Base-by-base conservation (phyloP, 2,888 invertebrate genomes). In the Himalopsyche kuldschensis region DNA sequence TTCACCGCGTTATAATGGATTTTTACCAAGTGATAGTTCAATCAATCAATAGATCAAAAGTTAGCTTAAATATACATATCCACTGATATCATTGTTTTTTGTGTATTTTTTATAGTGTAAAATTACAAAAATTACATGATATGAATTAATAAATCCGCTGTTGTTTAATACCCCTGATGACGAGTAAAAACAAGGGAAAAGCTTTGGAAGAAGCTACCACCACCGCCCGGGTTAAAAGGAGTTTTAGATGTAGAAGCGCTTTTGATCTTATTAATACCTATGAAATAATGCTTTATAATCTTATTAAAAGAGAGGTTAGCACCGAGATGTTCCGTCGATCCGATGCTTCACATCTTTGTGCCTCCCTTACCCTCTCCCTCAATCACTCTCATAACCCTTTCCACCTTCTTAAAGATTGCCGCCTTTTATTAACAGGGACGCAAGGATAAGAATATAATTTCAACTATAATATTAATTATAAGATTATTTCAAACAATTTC, bases 191-290 rank as follows among this genome's bases (percentile, higher is more conserved):
- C 55, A 55, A 55, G 55, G 55, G 20, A 75, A 75, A 32, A 31
- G 30, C 75, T 75, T 32, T 77, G 63, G 63, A 77, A 77, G 77
- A 47, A 55, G 55, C 55, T 55, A 55, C 55, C 55, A 55, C 81
- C 75, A 46, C 81, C 75, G 63, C 32, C 69, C 81, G 92, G 92
- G 92, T 91, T 92, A 91, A 91, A 91, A 91, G 92, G 92, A 92
- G 91, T 91, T 92, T 91, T 90, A 91, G 92, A 91, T 91, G 92
- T 92, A 91, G 90, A 92, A 92, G 93, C 93, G 93, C 94, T 93
- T 94, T 94, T 94, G 94, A 94, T 94, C 94, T 94, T 93, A 94
- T 94, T 94, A 94, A 94, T 94, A 92, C 93, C n/a, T 93, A 93
- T 93, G 93, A 94, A 94, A 94, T 94, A 94, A 94, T 94, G 93